These are phyloP conservation scores for Drosophila takahashii DNA, from an alignment of 1,140 invertebrate species.

Conservation along the genomic window DNA sequence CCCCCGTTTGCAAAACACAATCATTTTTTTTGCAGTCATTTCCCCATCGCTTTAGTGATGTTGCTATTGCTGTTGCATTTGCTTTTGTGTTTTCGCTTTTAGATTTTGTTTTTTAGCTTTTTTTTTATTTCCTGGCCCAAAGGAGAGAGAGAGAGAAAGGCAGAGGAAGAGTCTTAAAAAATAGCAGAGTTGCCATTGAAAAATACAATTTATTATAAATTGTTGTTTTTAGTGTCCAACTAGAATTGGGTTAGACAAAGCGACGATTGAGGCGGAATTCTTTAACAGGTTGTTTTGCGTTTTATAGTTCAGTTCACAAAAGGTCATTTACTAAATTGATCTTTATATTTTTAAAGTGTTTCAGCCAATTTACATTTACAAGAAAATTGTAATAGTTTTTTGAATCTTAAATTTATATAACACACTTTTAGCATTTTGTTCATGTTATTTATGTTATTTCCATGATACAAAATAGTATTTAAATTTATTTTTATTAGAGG, in stretches of 20 bases:
- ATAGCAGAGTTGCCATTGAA: conserved; percentile 75
- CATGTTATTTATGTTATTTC: too few relatives aligned
- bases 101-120: conserved; percentile 68
- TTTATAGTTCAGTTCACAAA: background rate
- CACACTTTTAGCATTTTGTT: too few relatives aligned
- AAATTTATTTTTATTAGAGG: too few relatives aligned
- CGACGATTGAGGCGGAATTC: conserved; percentile 6
- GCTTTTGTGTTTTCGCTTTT: conserved; percentile 64
- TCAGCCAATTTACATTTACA: background rate
- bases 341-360: background rate
- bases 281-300: conserved; percentile 15
- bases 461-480: too few relatives aligned
- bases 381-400: background rate
- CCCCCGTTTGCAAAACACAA: conserved; percentile 69
- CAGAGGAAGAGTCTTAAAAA: conserved; percentile 34
- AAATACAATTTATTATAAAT: conserved; percentile 66
- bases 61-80: conserved; percentile 41
- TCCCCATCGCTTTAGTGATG: conserved; percentile 32
- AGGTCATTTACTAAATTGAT: background rate
- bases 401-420: too few relatives aligned
- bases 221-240: conserved; percentile 35
- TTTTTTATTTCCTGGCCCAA: conserved; percentile 17
- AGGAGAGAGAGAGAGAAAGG: background rate
- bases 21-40: conserved; percentile 44
- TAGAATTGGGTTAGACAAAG: conserved; percentile 58